A percentile compares a stretch with the other conserved stretches of the same genome.
phyloP scores from a whole-genome alignment of 2,888 invertebrate species.

The Drosophila diplacantha region DNA sequence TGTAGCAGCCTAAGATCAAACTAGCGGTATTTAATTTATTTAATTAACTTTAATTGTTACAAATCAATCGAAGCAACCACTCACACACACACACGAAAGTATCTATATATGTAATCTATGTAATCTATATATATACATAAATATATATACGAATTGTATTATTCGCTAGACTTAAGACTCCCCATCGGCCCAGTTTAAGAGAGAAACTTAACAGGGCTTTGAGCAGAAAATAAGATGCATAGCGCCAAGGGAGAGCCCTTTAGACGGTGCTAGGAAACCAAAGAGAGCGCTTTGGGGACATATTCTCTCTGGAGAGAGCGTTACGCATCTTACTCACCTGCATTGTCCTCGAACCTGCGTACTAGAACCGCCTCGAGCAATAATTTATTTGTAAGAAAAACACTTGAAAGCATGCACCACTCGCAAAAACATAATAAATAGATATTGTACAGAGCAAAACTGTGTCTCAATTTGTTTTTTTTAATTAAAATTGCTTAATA shows the following conservation, averaged over 20 bases:
- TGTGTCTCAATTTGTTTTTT: not conserved
- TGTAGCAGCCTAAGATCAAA: slow-evolving; percentile 53
- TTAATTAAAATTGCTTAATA: not conserved
- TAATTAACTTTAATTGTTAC: slow-evolving; percentile 66
- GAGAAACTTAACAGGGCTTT: slow-evolving; percentile 7
- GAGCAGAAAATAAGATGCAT: not conserved
- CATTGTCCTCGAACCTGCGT: slow-evolving; percentile 1
- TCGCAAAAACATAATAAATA: slow-evolving; percentile 54
- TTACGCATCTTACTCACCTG: not conserved
- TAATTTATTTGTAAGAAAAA: slow-evolving; percentile 25
- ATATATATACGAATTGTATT: slow-evolving; percentile 57
- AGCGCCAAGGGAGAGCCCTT: not conserved
- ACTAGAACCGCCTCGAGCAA: slow-evolving; percentile 26
- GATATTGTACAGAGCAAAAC: slow-evolving; percentile 60
- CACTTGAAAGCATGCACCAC: slow-evolving; percentile 32
- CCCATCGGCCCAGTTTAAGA: slow-evolving; percentile 27
- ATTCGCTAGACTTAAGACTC: slow-evolving; percentile 42
- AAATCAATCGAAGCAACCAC: slow-evolving; percentile 44
- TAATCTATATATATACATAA: slow-evolving; percentile 18
- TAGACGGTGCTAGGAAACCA: too few relatives aligned
- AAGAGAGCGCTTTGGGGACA: too few relatives aligned
- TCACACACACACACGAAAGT: slow-evolving; percentile 29
- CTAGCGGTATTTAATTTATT: slow-evolving; percentile 67
- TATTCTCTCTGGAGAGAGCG: not conserved
- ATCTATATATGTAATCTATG: slow-evolving; percentile 37